Percentiles rank a stretch among this genome's conserved stretches.
phyloP scores from a whole-genome alignment of 2,888 invertebrate species.

The Hylaea fasciaria region DNA sequence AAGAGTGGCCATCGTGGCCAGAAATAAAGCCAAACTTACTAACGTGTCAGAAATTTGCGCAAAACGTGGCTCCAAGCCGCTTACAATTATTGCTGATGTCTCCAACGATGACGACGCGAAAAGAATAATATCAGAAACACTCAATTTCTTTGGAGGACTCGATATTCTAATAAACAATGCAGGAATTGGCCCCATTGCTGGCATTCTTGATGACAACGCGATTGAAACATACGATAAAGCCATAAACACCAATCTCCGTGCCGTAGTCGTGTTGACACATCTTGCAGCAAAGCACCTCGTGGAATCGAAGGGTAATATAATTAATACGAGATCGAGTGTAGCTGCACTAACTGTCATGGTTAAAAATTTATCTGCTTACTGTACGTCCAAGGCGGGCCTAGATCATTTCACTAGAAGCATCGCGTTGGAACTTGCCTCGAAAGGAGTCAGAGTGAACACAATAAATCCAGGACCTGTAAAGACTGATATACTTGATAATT shows the following conservation, averaged over 20 bases:
- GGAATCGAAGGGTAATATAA: constrained; percentile 52
- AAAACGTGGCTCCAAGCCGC: constrained; percentile 36
- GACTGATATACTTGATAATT: constrained; percentile 43
- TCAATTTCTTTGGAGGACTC: constrained; percentile 43
- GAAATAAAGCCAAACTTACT: constrained; percentile 44
- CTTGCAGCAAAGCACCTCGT: constrained; percentile 48
- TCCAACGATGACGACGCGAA: constrained; percentile 47
- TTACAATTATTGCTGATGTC: constrained; percentile 48
- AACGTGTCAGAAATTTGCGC: constrained; percentile 33
- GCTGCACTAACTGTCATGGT: constrained; percentile 22
- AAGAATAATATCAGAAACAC: constrained; percentile 44
- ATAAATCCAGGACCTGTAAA: constrained; percentile 94
- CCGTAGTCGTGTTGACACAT: constrained; percentile 45
- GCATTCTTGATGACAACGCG: constrained; percentile 42
- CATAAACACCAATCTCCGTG: constrained; percentile 50
- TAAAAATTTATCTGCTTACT: constrained; percentile 39
- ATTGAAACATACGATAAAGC: constrained; percentile 46
- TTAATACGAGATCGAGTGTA: constrained; percentile 54
- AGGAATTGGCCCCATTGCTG: constrained; percentile 37
- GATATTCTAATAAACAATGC: constrained; percentile 54
- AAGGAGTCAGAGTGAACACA: constrained; percentile 91
- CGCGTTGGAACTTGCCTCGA: constrained; percentile 90
- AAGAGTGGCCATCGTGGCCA: constrained; percentile 42
- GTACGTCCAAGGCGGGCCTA: constrained; percentile 66
- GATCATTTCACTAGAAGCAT: constrained; percentile 95